Evolutionary conservation across 1,140 invertebrate species (phyloP), one percentile per base, ranked within the genome.

Genomic region (Drosophila kohkoa): DNA sequence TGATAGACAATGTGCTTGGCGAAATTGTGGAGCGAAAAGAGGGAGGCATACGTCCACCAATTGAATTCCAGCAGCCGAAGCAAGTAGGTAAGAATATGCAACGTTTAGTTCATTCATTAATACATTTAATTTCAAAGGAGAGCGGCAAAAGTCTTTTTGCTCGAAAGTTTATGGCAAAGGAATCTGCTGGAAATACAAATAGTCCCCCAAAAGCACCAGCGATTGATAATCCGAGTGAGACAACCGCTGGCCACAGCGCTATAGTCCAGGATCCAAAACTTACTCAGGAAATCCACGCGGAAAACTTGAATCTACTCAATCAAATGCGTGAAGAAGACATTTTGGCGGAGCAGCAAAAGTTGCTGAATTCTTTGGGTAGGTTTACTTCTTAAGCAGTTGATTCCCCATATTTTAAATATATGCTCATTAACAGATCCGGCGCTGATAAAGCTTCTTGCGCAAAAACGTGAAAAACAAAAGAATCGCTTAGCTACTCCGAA

Each of bases 251-350:
- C 3, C 79, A 91, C 77, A 95, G 95, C 85, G 93, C 90, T 51
- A 93, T 95, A 46, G n/a, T 96, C 30, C 89, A 92, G 46, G 94
- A 94, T 20, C 62, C 88, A 11, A 94, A 95, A 76, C 93, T 94
- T 25, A 90, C 94, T 54, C 93, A 94, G 5, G 81, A 91, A 70
- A 96, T 98, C 79, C 96, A 98, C 79, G 87, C 94, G 72, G 95
- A 96, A 92, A 98, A 98, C 93, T 16, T 96, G 0, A 91, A 95
- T 81, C 93, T 94, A 65, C 81, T 98, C 1, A 93, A 93, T 35
- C 85, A 93, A 82, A 97, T 98, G 96, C 94, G 94, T 1, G 90
- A 95, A 69, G 93, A 95, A 66, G 96, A 98, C 85, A 98, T 98
- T 75, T 79, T 96, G 15, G 93, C 94, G 57, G 97, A 97, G 92